Conservation (phyloP, 2,888 invertebrate species). For the Dynastes maya region DNA sequence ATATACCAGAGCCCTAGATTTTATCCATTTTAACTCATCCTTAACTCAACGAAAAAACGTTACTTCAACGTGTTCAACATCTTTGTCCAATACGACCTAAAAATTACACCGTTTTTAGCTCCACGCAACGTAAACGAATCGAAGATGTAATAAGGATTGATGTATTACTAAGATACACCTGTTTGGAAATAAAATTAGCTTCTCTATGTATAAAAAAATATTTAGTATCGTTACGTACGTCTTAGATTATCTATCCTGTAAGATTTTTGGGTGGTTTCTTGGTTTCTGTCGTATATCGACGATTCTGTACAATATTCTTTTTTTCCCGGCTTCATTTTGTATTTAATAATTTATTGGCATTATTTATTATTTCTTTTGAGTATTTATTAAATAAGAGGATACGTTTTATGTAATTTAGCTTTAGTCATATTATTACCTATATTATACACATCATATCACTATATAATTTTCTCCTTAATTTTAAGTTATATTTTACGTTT, state of each 20-base stretch:
- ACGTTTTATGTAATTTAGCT: slow-evolving; percentile 39
- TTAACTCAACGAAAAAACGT: slow-evolving; percentile 14
- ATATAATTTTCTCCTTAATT: slow-evolving; percentile 13
- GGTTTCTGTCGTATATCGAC: slow-evolving; percentile 3
- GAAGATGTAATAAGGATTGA: slow-evolving; percentile 23
- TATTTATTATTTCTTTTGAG: slow-evolving; percentile 44
- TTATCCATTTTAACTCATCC: slow-evolving; percentile 24
- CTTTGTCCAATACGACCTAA: slow-evolving; percentile 13
- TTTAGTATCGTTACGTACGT: slow-evolving; percentile 14
- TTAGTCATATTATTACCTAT: slow-evolving; percentile 32
- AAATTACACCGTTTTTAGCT: slow-evolving; percentile 26
- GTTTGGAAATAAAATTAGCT: slow-evolving; percentile 45
- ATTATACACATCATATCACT: slow-evolving; percentile 16
- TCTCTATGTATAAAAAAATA: slow-evolving; percentile 32
- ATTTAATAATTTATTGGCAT: slow-evolving; percentile 48
- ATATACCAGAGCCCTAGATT: neutral
- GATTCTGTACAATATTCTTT: slow-evolving; percentile 17
- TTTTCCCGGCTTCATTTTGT: slow-evolving; percentile 42
- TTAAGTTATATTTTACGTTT: slow-evolving; percentile 18
- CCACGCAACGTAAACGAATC: slow-evolving; percentile 31
- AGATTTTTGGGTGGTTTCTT: slow-evolving; percentile 23
- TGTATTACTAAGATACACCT: slow-evolving; percentile 26
- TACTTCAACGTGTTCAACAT: slow-evolving; percentile 24
- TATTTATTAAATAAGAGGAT: slow-evolving; percentile 44
- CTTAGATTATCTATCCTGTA: slow-evolving; percentile 34